Evolutionary conservation across 1,140 invertebrate genomes (phyloP).

Genomic region (Magallana ariakensis): DNA sequence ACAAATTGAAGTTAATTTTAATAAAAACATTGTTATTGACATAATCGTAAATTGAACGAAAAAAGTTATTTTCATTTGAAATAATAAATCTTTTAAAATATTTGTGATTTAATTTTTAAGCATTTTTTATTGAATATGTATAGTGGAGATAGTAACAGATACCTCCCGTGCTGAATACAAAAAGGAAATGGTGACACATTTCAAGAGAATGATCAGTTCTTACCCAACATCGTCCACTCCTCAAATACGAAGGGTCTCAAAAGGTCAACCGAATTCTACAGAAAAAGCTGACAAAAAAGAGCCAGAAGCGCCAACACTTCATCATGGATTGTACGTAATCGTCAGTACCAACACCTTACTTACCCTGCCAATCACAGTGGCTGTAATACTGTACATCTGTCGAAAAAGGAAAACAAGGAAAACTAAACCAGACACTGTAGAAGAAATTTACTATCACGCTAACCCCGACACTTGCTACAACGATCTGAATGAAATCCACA

Average conservation of each 20-base stretch:
- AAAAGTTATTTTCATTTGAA: no score
- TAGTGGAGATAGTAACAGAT: no score
- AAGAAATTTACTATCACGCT: neutral
- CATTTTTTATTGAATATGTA: no score
- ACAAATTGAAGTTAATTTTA: no score
- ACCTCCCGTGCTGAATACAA: no score
- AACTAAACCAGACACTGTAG: neutral
- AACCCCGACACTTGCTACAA: neutral
- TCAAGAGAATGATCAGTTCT: no score
- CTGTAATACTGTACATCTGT: neutral
- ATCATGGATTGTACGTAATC: neutral
- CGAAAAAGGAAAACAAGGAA: neutral
- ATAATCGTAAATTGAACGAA: no score
- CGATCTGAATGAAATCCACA: slow-evolving; percentile 7
- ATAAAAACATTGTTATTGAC: no score
- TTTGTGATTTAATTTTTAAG: no score
- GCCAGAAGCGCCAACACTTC: neutral
- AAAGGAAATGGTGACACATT: no score
- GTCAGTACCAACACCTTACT: neutral
- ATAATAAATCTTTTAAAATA: no score
- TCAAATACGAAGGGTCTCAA: neutral
- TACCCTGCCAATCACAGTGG: neutral
- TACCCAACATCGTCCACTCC: no score
- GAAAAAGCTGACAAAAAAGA: neutral
- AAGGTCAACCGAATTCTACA: neutral